Percentiles rank a stretch among this genome's conserved stretches.
phyloP scores from a whole-genome alignment of 2,113 vertebrate species.

The Danio rerio region GRCz12tu NC_133191.1:52905501-52906000 shows the following conservation, averaged over 20 bases:
- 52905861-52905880: slow-evolving; percentile 82
- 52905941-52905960: slow-evolving; percentile 36
- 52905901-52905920: slow-evolving; percentile 78
- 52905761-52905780: slow-evolving; percentile 42
- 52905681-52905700: background rate
- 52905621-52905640: slow-evolving; percentile 1
- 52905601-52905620: background rate
- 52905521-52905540: too few species aligned
- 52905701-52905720: background rate
- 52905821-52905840: slow-evolving; percentile 63
- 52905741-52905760: too few species aligned
- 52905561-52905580: background rate
- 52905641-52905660: slow-evolving; percentile 43
- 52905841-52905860: slow-evolving; percentile 68
- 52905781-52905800: slow-evolving; percentile 35
- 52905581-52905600: background rate
- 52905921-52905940: slow-evolving; percentile 65
- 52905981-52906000: background rate
- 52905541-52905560: background rate
- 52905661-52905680: slow-evolving; percentile 31
- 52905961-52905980: slow-evolving; percentile 55
- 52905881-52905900: slow-evolving; percentile 80
- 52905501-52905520: background rate
- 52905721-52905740: too few species aligned
- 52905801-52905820: slow-evolving; percentile 66